Evolutionary conservation across 2,113 vertebrate genomes (phyloP), one percentile per base, ranked within the genome.

Genomic region (Corythornis madagascariensis): DNA sequence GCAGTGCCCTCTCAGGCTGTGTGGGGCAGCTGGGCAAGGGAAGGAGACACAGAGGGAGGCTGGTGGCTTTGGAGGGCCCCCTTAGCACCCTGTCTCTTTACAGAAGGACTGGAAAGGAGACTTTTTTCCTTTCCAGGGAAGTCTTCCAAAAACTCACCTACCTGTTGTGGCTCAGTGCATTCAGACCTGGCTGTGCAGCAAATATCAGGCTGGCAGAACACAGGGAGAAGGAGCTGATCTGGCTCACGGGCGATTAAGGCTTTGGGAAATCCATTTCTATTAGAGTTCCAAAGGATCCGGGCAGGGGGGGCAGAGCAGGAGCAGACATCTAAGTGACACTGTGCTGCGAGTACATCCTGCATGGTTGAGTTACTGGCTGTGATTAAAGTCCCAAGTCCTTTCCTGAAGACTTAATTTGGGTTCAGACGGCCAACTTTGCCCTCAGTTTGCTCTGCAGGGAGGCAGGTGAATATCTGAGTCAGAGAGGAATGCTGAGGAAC

Each of bases 401-500:
- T 90, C 79, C 80, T 74, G 69, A 93, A 72, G 87, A 70, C 86
- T 94, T 92, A 83, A 92, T 96, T 92, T 89, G 75, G 82, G 53
- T 65, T 88, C 89, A 86, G 65, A 78, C 63, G 84, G 52, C 33
- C 25, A 64, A 25, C 63, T 33, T 69, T 33, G 25, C 73, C 80
- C 73, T 88, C 80, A 13, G 11, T 11, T 65, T 28, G 28, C 55
- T 89, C 83, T 59, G 70, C 33, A 26, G 48, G 64, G 79, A 86
- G 40, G 53, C 40, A 40, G 65, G 38, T 5, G 5, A 53, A 63
- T 33, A 7, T 17, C 72, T 91, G 57, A 89, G 87, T 43, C 69
- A 8, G 43, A 53, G 0, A 69, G 65, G 52, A 64, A 56, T 47
- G 45, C 78, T 16, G 4, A 24, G 28, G 35, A 7, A 56, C 1